A percentile compares a stretch with the other conserved stretches of the same genome.
phyloP scores from a whole-genome alignment of 2,888 invertebrate genomes.

The Caenorhabditis doughertyi region DNA sequence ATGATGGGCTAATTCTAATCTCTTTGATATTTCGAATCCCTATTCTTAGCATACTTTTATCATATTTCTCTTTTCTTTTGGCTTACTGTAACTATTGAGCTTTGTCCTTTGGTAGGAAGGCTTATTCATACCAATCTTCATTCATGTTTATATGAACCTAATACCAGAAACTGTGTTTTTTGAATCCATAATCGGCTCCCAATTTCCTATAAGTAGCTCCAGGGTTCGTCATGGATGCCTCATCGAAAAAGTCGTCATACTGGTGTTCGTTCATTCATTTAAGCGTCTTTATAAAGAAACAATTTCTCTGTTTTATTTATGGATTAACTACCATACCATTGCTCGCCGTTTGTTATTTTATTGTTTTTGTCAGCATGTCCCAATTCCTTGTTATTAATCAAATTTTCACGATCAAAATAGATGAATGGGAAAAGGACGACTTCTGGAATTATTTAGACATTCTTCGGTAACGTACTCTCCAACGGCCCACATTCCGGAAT shows the following conservation, averaged over 20 bases:
- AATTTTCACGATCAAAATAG: slow-evolving; percentile 51
- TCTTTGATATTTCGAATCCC: slow-evolving; percentile 36
- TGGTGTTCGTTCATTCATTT: not conserved
- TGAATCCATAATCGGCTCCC: slow-evolving; percentile 18
- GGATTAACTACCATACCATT: not conserved
- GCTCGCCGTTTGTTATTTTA: not conserved
- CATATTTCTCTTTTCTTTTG: not conserved
- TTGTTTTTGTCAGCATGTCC: slow-evolving; percentile 7
- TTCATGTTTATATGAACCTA: not conserved
- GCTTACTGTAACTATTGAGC: slow-evolving; percentile 31
- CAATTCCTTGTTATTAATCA: slow-evolving; percentile 43
- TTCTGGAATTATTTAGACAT: slow-evolving; percentile 53
- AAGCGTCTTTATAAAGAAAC: slow-evolving; percentile 12
- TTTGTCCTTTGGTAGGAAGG: not conserved
- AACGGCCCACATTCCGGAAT: slow-evolving; percentile 7
- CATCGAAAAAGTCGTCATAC: slow-evolving; percentile 8
- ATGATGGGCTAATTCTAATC: slow-evolving; percentile 39
- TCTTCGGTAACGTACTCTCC: slow-evolving; percentile 42
- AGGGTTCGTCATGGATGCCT: slow-evolving; percentile 20
- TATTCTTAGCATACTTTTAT: slow-evolving; percentile 22
- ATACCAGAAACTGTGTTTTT: slow-evolving; percentile 35
- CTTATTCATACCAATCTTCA: slow-evolving; percentile 1
- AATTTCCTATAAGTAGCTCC: slow-evolving; percentile 47
- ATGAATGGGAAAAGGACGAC: slow-evolving; percentile 42
- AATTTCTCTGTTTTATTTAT: not conserved